A percentile compares a stretch with the other conserved stretches of the same genome.
These are phyloP conservation scores for Nycticorax nycticorax DNA, from an alignment of 2,113 vertebrate genomes.

Conservation along the genomic window DNA sequence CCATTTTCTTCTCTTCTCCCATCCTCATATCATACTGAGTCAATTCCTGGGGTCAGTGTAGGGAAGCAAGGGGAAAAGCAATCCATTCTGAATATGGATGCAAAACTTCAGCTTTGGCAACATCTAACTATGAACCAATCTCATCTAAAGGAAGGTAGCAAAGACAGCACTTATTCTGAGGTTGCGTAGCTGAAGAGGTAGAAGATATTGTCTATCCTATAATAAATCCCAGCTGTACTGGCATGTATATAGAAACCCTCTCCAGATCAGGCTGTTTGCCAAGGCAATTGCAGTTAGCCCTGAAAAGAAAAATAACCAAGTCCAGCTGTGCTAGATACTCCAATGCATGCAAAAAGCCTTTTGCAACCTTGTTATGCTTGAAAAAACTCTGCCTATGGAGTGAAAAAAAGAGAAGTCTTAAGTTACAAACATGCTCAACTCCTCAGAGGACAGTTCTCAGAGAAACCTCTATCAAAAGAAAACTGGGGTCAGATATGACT, in stretches of 20 bases:
- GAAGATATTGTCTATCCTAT: not conserved
- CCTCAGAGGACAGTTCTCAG: not conserved
- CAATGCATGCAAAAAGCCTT: not conserved
- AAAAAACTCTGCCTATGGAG: not conserved
- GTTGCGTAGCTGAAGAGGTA: not conserved
- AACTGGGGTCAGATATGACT: rapidly evolving
- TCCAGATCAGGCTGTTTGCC: conserved; percentile 14
- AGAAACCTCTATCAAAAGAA: not conserved
- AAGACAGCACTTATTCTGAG: not conserved
- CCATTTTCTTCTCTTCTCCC: not conserved
- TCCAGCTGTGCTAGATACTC: not conserved
- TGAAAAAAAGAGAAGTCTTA: not conserved
- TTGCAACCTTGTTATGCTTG: not conserved
- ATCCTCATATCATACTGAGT: not conserved
- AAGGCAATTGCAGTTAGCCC: conserved; percentile 12
- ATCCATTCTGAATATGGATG: not conserved
- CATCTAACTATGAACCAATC: not conserved
- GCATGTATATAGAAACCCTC: not conserved
- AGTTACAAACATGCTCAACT: not conserved
- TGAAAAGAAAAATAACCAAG: not conserved
- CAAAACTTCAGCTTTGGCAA: not conserved
- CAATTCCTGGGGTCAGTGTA: not conserved
- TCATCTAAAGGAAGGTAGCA: not conserved
- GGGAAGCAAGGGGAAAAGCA: not conserved
- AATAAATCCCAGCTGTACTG: conserved; percentile 65